Conservation (phyloP, 2,888 invertebrate genomes). For the Leptothorax acervorum region DNA sequence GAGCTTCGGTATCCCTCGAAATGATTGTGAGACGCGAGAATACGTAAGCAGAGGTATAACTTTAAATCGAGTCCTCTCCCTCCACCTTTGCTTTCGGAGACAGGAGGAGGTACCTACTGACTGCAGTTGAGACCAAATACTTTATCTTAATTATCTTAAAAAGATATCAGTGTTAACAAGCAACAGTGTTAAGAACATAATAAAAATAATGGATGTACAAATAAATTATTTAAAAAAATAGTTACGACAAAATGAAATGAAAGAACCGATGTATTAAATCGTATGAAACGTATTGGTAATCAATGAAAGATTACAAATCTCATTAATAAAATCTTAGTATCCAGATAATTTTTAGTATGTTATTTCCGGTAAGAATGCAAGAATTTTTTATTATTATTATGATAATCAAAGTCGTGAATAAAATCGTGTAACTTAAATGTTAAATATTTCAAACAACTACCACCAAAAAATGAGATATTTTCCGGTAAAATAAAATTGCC, state of each 20-base stretch:
- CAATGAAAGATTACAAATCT: not conserved
- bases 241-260: not conserved
- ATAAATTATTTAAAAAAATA: not conserved
- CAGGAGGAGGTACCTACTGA: not conserved
- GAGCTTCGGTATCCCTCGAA: slow-evolving; percentile 63
- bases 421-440: not conserved
- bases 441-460: not conserved
- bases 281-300: not conserved
- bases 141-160: not conserved
- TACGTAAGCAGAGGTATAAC: slow-evolving; percentile 70
- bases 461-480: not conserved
- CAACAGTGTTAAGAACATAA: not conserved
- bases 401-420: not conserved
- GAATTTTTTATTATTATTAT: not conserved
- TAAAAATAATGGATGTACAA: not conserved
- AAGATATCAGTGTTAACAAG: not conserved
- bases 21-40: slow-evolving; percentile 71
- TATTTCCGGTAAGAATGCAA: not conserved
- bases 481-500: not conserved
- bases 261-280: not conserved
- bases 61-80: slow-evolving; percentile 63
- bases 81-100: not conserved
- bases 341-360: not conserved
- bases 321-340: not conserved
- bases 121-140: not conserved